Evolutionary conservation across 2,797 vertebrate genomes (phyloP), one percentile per base, ranked within the genome.

Genomic region (Propithecus perrieri): DNA sequence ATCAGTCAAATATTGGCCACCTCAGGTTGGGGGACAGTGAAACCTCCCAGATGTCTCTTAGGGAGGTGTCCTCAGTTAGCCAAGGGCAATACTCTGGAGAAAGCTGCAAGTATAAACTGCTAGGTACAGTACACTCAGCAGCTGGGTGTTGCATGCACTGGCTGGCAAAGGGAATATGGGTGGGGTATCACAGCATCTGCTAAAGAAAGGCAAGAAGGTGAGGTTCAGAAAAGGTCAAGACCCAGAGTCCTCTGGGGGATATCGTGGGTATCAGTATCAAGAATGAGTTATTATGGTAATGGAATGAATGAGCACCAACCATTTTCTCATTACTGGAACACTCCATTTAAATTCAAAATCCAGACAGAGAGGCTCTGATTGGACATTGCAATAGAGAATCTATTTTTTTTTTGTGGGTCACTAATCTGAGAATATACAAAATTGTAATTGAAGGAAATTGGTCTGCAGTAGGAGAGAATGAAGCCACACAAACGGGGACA

Each of bases 321-420:
- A 67, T 38, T 59, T 69, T 28, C 13, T 30, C 74, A 53, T 63
- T 35, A 57, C 2, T 72, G 30, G 28, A 57, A 30, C 13, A 80
- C 53, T 61, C 15, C 78, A 38, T 59, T 95, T 88, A 43, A 95
- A 72, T 90, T 88, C n/a, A 59, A 87, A 96, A 28, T 78, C 28
- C 33, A 94, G 35, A 86, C 28, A 35, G 30, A 76, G 13, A 4
- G 18, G 0, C 28, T 71, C 28, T 63, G n/a, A 67, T 33, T 76
- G 35, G 55, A 78, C 3, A 63, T 33, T 33, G 5, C 17, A 84
- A 86, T 53, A 86, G 4, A 94, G 14, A 93, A 69, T 38, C 9
- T 69, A 69, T 38, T 22, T 69, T 22, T 35, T 76, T 5, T 79
- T 17, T 38, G 53, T 74, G 61, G 33, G 17, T 83, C 41, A 59